A percentile compares a stretch with the other conserved stretches of the same genome.
These are phyloP conservation scores for Meiosimyza platycephala DNA, from an alignment of 2,888 invertebrate species.

Conservation along the genomic window DNA sequence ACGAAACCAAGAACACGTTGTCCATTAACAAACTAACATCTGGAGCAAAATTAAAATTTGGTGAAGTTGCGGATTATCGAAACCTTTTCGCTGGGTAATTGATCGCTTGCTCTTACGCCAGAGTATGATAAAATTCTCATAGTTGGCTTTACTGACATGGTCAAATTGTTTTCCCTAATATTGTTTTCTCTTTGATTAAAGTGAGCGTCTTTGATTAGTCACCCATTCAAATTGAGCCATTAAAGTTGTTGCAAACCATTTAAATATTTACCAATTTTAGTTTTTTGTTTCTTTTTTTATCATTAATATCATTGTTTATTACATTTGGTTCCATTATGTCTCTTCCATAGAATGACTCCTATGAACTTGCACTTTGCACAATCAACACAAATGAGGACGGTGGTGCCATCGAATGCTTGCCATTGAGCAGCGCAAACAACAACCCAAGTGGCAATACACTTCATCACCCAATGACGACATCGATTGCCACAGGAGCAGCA, in stretches of 20 bases:
- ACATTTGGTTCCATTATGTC: slow-evolving; percentile 24
- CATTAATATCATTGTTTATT: slow-evolving; percentile 20
- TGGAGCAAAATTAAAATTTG: too few relatives aligned
- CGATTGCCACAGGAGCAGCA: slow-evolving; percentile 42
- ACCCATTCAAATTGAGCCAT: too few relatives aligned
- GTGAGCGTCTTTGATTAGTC: too few relatives aligned
- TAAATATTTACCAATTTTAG: not conserved
- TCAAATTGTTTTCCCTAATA: too few relatives aligned
- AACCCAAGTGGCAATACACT: slow-evolving; percentile 34
- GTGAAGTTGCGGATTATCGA: too few relatives aligned
- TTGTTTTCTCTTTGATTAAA: too few relatives aligned
- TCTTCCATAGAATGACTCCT: slow-evolving; percentile 56
- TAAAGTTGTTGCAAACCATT: not conserved
- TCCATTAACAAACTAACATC: too few relatives aligned
- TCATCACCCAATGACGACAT: slow-evolving; percentile 38
- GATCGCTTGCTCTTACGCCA: too few relatives aligned
- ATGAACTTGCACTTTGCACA: slow-evolving; percentile 55
- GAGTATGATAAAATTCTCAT: too few relatives aligned
- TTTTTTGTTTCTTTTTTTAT: not conserved
- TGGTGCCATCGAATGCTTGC: slow-evolving; percentile 79
- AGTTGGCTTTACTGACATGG: too few relatives aligned
- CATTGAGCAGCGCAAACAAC: slow-evolving; percentile 68
- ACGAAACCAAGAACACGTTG: too few relatives aligned
- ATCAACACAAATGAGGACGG: slow-evolving; percentile 45
- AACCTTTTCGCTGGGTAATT: too few relatives aligned